phyloP scores from a whole-genome alignment of 2,888 invertebrate species.

The Ornithoptera priamus region DNA sequence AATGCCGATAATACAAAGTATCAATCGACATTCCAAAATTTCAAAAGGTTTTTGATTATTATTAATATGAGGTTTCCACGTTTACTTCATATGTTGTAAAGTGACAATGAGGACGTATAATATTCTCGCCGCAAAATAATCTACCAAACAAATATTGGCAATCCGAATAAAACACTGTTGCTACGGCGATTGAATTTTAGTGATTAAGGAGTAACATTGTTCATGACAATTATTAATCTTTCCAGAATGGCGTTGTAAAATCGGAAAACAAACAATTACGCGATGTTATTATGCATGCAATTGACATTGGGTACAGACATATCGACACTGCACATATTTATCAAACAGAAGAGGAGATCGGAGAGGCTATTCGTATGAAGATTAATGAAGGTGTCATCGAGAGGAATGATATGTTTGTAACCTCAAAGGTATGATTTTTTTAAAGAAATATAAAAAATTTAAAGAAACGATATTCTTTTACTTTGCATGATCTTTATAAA shows the following conservation, averaged over 20 bases:
- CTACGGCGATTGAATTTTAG: neutral
- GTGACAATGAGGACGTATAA: too few relatives aligned
- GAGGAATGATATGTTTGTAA: constrained; percentile 76
- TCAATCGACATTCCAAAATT: too few relatives aligned
- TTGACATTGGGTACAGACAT: constrained; percentile 74
- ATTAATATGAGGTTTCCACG: too few relatives aligned
- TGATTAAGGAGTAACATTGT: neutral
- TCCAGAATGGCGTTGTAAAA: constrained; percentile 45
- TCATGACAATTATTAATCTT: neutral
- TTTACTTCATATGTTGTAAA: too few relatives aligned
- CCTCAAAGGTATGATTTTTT: constrained; percentile 70
- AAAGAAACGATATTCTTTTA: neutral
- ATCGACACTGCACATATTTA: constrained; percentile 79
- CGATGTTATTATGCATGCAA: constrained; percentile 61
- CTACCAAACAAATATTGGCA: too few relatives aligned
- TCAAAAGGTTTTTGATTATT: too few relatives aligned
- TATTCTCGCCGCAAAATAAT: too few relatives aligned
- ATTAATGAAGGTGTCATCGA: constrained; percentile 60
- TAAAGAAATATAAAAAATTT: neutral
- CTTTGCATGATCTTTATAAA: neutral
- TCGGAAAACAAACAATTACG: constrained; percentile 48
- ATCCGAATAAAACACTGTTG: too few relatives aligned
- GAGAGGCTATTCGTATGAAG: constrained; percentile 64
- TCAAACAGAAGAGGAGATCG: constrained; percentile 70
- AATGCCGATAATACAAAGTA: too few relatives aligned